Evolutionary conservation across 2,797 vertebrate species (phyloP).

Genomic region (Hylomyscus alleni): DNA sequence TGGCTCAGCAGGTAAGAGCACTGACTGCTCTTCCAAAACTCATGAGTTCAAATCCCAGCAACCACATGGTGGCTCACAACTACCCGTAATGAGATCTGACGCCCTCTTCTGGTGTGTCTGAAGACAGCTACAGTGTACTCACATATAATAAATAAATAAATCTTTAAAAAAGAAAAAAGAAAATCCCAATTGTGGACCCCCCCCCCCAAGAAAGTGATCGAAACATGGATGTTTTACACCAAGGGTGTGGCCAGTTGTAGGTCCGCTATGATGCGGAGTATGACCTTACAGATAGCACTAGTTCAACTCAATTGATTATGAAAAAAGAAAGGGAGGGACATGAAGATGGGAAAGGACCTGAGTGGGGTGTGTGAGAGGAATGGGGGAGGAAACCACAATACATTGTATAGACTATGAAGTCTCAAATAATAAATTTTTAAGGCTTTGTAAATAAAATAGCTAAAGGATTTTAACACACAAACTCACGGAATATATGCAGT

Average conservation of each 20-base stretch:
- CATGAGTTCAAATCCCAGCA: too few species aligned
- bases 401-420: not conserved
- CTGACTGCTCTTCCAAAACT: too few species aligned
- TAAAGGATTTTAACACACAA: not conserved
- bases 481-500: not conserved
- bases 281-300: not conserved
- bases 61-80: too few species aligned
- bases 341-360: not conserved
- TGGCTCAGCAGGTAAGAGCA: too few species aligned
- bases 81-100: too few species aligned
- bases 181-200: too few species aligned
- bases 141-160: too few species aligned
- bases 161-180: too few species aligned
- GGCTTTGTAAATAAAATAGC: not conserved
- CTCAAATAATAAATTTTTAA: not conserved
- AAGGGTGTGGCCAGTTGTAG: not conserved
- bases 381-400: not conserved
- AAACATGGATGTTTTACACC: not conserved
- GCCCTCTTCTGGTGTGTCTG: too few species aligned
- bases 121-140: too few species aligned
- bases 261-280: not conserved
- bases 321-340: not conserved
- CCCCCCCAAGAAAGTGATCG: too few species aligned
- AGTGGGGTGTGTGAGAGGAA: not conserved
- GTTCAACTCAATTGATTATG: not conserved